Evolutionary conservation across 2,797 vertebrate species (phyloP).

Genomic region (Hemibagrus guttatus): DNA sequence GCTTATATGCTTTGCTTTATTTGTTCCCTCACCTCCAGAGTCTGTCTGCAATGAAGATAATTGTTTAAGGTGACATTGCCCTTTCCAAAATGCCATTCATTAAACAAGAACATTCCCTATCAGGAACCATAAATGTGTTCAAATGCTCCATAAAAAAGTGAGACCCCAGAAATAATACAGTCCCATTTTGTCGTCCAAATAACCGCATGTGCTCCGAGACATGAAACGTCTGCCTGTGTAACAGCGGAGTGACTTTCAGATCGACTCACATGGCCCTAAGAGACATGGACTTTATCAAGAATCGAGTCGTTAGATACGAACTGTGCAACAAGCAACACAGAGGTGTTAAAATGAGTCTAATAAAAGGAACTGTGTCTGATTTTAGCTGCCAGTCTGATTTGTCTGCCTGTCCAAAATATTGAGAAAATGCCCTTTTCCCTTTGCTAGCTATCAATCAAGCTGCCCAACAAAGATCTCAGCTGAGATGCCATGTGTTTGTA

Average conservation of each 20-base stretch:
- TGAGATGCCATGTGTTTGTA: conserved; percentile 38
- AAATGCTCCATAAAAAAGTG: conserved; percentile 2
- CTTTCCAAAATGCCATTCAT: conserved; percentile 35
- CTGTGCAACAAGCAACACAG: conserved; percentile 33
- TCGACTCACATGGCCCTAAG: conserved; percentile 26
- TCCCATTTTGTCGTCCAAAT: not conserved
- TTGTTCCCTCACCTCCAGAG: conserved; percentile 18
- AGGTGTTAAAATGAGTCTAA: conserved; percentile 38
- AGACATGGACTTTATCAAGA: conserved; percentile 27
- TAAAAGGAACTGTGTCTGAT: conserved; percentile 25
- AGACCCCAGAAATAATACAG: conserved; percentile 1
- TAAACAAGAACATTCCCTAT: conserved; percentile 28
- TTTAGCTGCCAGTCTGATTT: conserved; percentile 39
- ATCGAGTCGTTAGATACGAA: conserved; percentile 32
- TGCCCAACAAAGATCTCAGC: conserved; percentile 12
- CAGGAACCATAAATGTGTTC: conserved; percentile 1
- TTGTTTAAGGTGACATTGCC: conserved; percentile 16
- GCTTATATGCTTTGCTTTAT: conserved; percentile 23
- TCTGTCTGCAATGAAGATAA: conserved; percentile 9
- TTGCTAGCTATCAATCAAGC: conserved; percentile 38
- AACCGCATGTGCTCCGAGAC: not conserved
- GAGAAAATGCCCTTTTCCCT: conserved; percentile 28
- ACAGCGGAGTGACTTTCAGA: conserved; percentile 25
- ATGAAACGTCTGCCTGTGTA: not conserved
- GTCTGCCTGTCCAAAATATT: conserved; percentile 29